Evolutionary conservation across 1,140 invertebrate species (phyloP), one percentile per base, ranked within the genome.

Genomic region (Lucilia sericata): DNA sequence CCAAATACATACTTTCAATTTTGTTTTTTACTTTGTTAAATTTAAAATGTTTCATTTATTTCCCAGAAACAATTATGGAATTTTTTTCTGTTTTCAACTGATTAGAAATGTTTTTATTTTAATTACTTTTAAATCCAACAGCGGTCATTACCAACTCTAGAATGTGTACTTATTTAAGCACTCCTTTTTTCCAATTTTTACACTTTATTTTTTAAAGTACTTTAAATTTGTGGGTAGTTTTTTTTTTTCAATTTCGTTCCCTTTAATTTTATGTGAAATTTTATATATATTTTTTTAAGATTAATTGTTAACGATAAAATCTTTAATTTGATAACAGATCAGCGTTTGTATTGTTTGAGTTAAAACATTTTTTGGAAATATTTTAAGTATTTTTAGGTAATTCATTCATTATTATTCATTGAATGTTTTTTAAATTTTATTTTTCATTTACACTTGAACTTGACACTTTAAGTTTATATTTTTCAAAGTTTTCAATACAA

Each of bases 331-430:
- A 60, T 70, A 10, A 21, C 65, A 21, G 10, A n/a, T 55, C 51
- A 55, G 14, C 51, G 51, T 2, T 30, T 49, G 49, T 49, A 49
- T 49, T 49, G 49, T 49, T 17, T 55, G 1, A 0, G 8, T 55
- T 55, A 12, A 55, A 14, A 55, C 51, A n/a, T 12, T 55, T 55
- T 55, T 55, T 17, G 9, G 12, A 55, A 14, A 8, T 55, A 17
- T 55, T 55, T 55, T 55, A 12, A 17, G 51, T 55, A 55, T 12
- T 55, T 17, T 30, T 19, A n/a, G n/a, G 8, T n/a, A 65, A 70
- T 70, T 70, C 65, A 70, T 70, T 70, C 65, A 70, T 70, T 70
- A n/a, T 21, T 70, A 70, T 70, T 70, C 19, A 17, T 19, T 70
- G 19, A 21, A 21, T 70, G 65, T 70, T 21, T 7, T 70, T 70